phyloP scores from a whole-genome alignment of 2,113 vertebrate species.

The Zosterops borbonicus region DNA sequence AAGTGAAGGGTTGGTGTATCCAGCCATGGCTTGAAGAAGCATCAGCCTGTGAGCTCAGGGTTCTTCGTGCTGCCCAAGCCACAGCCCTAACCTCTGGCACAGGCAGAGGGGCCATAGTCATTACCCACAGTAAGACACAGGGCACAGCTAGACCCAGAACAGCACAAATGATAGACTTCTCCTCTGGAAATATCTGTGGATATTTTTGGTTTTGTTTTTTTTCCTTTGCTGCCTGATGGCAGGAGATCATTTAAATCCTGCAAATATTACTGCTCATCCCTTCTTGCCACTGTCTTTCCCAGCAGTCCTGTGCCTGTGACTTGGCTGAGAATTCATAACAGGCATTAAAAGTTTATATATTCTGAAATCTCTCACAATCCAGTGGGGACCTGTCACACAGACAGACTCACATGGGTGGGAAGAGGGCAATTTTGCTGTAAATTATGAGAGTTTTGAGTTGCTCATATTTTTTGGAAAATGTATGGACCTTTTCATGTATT shows the following conservation, averaged over 20 bases:
- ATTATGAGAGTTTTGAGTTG: not conserved
- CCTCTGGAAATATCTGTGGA: not conserved
- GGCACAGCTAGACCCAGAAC: not conserved
- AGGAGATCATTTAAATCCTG: not conserved
- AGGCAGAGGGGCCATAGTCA: rapidly evolving
- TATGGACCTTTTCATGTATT: not conserved
- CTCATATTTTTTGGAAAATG: not conserved
- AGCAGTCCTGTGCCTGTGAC: not conserved
- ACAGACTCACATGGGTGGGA: not conserved
- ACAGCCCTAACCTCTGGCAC: too few relatives aligned
- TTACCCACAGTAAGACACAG: not conserved
- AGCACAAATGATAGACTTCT: not conserved
- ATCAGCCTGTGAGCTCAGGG: not conserved
- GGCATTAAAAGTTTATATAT: not conserved
- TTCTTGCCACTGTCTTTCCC: not conserved
- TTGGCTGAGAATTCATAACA: not conserved
- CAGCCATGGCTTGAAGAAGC: not conserved
- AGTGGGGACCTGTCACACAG: not conserved
- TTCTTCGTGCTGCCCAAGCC: rapidly evolving
- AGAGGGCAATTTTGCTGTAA: not conserved
- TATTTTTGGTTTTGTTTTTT: not conserved
- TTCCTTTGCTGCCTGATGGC: not conserved
- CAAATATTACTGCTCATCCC: not conserved
- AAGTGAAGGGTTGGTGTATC: not conserved
- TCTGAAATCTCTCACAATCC: not conserved